These are phyloP conservation scores for Halcyon malimbica DNA, from an alignment of 2,113 vertebrate species.

Conservation along the genomic window DNA sequence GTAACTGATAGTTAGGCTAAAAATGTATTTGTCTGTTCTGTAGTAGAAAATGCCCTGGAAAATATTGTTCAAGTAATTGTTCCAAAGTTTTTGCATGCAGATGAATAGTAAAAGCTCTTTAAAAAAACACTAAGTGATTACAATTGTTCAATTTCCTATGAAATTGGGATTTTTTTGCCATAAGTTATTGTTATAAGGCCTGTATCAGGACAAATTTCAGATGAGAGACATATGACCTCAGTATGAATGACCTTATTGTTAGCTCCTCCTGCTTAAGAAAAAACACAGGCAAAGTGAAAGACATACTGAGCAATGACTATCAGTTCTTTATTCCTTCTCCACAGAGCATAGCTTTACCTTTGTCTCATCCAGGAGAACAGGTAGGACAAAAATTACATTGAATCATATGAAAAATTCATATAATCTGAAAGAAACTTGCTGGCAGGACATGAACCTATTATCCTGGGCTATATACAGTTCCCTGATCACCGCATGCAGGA, in stretches of 20 bases:
- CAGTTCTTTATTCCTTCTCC: not conserved
- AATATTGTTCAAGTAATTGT: not conserved
- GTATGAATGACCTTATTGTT: not conserved
- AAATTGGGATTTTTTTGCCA: rapidly evolving
- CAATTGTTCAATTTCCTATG: not conserved
- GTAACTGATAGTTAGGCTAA: not conserved
- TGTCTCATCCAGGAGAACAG: not conserved
- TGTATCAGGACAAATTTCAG: not conserved
- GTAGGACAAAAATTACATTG: not conserved
- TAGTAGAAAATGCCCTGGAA: not conserved
- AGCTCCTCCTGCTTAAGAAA: not conserved
- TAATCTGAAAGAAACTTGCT: not conserved
- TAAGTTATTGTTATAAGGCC: not conserved
- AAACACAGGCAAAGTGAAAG: rapidly evolving
- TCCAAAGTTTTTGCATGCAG: not conserved
- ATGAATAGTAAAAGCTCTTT: not conserved
- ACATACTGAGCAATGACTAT: not conserved
- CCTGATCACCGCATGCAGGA: not conserved
- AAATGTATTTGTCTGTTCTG: not conserved
- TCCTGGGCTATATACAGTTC: not conserved
- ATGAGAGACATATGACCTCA: not conserved
- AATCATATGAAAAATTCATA: not conserved
- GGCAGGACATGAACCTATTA: not conserved
- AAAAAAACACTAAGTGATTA: not conserved
- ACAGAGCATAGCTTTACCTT: not conserved